Evolutionary conservation across 2,113 vertebrate genomes (phyloP), one percentile per base, ranked within the genome.

Genomic region (Spea bombifrons): DNA sequence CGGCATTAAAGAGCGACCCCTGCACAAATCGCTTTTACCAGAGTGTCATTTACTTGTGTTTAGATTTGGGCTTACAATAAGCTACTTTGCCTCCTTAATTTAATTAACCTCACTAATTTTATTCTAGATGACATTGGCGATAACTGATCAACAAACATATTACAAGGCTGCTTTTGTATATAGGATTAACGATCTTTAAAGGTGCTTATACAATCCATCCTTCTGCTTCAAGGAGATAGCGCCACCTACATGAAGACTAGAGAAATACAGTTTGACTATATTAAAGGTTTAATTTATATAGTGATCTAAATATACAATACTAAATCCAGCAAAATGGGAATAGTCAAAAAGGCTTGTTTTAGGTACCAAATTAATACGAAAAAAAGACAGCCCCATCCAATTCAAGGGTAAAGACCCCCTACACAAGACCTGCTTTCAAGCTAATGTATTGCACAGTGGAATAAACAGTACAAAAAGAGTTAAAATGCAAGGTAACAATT

Each of bases 1-100:
- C 66, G 52, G 59, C 68, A 53, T 30, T 53, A 61, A 65, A 50
- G 48, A 63, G 66, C 47, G 16, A 72, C 76, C 72, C 76, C 68
- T 72, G 64, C 13, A 76, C 66, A 83, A 81, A 8, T 75, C 15
- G n/a, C 67, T 45, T 63, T 83, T 69, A 52, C 64, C n/a, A 1
- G 73, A 76, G 12, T 15, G 64, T 8, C 80, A 15, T 57, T 82
- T 53, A 76, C 16, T 30, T 43, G 72, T 55, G 75, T 30, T 59
- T 45, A 76, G 57, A 82, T 17, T 10, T 0, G 49, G 69, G 73
- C 75, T 73, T 82, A 16, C 64, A 43, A 43, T 0, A 8, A 30
- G 48, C 2, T 63, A 72, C 57, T 46, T 71, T 75, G 61, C 59
- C 52, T 44, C n/a, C 64, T 0, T 3, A 59, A 13, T 59, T 59